A percentile compares a stretch with the other conserved stretches of the same genome.
These are phyloP conservation scores for Nephila pilipes DNA, from an alignment of 1,140 invertebrate species.

Conservation along the genomic window DNA sequence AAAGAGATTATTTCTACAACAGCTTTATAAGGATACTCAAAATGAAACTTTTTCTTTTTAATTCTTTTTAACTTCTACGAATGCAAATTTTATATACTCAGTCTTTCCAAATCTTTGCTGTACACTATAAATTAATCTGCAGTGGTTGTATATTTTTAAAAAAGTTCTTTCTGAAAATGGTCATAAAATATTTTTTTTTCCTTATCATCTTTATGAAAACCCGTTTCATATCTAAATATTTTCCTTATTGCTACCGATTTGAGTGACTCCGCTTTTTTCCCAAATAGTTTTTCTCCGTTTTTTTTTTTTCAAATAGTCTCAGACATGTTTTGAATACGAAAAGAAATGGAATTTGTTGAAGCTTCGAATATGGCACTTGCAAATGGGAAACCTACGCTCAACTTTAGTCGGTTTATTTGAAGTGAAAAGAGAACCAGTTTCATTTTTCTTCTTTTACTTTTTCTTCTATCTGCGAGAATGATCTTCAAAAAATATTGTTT, in stretches of 20 bases:
- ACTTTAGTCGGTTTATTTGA: not conserved
- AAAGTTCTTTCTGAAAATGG: not conserved
- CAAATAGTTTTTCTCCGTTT: too few relatives aligned
- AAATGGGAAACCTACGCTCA: not conserved
- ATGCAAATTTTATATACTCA: not conserved
- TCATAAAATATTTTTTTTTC: not conserved
- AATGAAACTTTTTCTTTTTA: not conserved
- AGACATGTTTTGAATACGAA: slow-evolving; percentile 15
- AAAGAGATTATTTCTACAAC: too few relatives aligned
- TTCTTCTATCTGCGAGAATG: not conserved
- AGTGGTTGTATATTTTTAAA: not conserved
- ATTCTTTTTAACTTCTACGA: not conserved
- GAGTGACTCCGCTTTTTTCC: not conserved
- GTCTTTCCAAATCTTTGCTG: not conserved
- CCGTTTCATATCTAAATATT: slow-evolving; percentile 10
- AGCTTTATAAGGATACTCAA: too few relatives aligned
- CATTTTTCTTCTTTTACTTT: not conserved
- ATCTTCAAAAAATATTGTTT: not conserved
- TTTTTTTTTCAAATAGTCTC: not conserved
- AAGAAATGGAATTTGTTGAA: not conserved
- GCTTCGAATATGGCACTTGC: not conserved
- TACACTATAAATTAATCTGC: not conserved
- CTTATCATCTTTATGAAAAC: not conserved
- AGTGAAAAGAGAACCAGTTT: not conserved
- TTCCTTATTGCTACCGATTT: not conserved